Conservation (phyloP, 2,113 vertebrate genomes). For the Menura novaehollandiae region DNA sequence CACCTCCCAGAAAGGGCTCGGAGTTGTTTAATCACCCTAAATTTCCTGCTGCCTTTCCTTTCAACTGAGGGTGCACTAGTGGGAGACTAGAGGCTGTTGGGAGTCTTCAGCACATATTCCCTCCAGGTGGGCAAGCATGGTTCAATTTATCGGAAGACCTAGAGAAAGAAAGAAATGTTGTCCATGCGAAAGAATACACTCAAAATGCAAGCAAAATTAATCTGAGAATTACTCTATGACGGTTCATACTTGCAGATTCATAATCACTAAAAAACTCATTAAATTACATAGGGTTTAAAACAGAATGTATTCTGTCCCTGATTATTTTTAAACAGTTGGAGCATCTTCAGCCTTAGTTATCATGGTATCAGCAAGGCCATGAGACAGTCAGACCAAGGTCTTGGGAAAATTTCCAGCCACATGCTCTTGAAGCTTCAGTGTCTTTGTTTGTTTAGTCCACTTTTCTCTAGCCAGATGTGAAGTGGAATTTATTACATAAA, state of each 20-base stretch:
- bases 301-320: neutral
- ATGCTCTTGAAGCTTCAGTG: neutral
- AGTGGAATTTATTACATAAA: neutral
- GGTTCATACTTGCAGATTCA: neutral
- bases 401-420: neutral
- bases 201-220: neutral
- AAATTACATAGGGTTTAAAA: neutral
- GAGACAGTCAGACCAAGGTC: neutral
- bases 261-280: neutral
- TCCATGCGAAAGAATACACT: slow-evolving; percentile 4
- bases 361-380: neutral
- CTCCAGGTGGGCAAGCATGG: slow-evolving; percentile 67
- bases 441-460: neutral
- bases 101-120: neutral
- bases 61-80: neutral
- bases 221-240: neutral
- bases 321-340: neutral
- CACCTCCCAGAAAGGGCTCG: neutral
- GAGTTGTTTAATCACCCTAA: neutral
- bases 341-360: neutral
- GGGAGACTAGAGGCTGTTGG: neutral
- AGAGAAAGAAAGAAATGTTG: slow-evolving; percentile 70
- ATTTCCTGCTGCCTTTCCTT: neutral
- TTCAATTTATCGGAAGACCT: slow-evolving; percentile 61
- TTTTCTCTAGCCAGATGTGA: neutral